A percentile compares a stretch with the other conserved stretches of the same genome.
Conservation (phyloP, 2,888 invertebrate genomes). For the Tenthredo distinguenda region DNA sequence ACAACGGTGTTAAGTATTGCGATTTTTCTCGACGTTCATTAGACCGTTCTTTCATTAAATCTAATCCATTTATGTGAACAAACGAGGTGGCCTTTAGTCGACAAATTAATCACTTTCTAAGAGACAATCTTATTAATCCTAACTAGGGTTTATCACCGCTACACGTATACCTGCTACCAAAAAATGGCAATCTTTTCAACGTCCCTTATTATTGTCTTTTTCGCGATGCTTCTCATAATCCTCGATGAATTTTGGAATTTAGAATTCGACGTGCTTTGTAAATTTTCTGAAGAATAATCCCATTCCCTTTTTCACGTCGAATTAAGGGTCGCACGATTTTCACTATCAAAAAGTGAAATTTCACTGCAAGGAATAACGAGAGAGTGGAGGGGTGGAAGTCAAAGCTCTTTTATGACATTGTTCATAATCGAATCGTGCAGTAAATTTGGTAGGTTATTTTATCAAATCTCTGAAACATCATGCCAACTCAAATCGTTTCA, state of each 20-base stretch:
- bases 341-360: too few relatives aligned
- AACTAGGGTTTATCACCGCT: conserved; percentile 17
- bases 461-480: background rate
- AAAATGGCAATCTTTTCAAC: background rate
- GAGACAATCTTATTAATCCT: conserved; percentile 7
- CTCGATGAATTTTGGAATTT: background rate
- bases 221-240: background rate
- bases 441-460: background rate
- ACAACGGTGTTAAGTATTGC: background rate
- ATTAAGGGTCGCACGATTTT: too few relatives aligned
- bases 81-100: conserved; percentile 11
- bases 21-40: conserved; percentile 30
- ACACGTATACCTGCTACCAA: background rate
- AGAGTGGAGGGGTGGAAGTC: too few relatives aligned
- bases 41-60: background rate
- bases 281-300: too few relatives aligned
- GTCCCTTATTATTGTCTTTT: background rate
- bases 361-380: too few relatives aligned
- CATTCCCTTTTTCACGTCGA: too few relatives aligned
- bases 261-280: background rate
- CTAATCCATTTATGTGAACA: conserved; percentile 20
- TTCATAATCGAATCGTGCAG: too few relatives aligned
- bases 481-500: background rate
- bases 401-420: too few relatives aligned
- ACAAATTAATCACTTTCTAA: conserved; percentile 3